phyloP scores from a whole-genome alignment of 2,113 vertebrate genomes.

The Plecturocebus donacophilus region DNA sequence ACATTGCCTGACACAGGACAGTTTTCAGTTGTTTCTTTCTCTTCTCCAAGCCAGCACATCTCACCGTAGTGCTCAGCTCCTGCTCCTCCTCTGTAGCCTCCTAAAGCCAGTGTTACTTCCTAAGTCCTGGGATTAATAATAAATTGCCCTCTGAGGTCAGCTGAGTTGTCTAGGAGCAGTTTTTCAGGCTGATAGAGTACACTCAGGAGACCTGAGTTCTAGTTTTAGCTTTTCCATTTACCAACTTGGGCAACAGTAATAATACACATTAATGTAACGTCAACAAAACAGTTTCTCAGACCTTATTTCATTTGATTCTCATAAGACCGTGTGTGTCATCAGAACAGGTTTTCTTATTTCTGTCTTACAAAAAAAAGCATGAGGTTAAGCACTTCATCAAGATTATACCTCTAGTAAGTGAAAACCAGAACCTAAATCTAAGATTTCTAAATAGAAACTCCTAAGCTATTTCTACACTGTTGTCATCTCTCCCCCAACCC shows the following conservation, averaged over 20 bases:
- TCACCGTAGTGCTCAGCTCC: rapidly evolving
- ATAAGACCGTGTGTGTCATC: not conserved
- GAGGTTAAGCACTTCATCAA: not conserved
- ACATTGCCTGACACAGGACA: not conserved
- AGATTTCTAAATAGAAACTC: not conserved
- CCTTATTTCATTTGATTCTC: not conserved
- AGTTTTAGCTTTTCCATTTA: not conserved
- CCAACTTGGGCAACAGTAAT: not conserved
- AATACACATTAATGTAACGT: not conserved
- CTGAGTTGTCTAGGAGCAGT: not conserved
- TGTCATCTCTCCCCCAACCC: not conserved
- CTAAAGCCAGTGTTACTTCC: not conserved
- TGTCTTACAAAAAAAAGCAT: not conserved
- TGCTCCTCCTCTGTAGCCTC: rapidly evolving
- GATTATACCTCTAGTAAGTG: not conserved
- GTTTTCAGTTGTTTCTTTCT: not conserved
- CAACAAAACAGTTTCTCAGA: not conserved
- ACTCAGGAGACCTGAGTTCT: not conserved
- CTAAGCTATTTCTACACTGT: not conserved
- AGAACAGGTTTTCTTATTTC: not conserved
- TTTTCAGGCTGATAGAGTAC: not conserved
- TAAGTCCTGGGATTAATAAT: not conserved
- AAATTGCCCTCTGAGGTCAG: not conserved
- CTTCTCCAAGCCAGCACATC: not conserved
- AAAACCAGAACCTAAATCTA: not conserved